Evolutionary conservation across 2,113 vertebrate species (phyloP).

Genomic region (Mormyrus lacerda): DNA sequence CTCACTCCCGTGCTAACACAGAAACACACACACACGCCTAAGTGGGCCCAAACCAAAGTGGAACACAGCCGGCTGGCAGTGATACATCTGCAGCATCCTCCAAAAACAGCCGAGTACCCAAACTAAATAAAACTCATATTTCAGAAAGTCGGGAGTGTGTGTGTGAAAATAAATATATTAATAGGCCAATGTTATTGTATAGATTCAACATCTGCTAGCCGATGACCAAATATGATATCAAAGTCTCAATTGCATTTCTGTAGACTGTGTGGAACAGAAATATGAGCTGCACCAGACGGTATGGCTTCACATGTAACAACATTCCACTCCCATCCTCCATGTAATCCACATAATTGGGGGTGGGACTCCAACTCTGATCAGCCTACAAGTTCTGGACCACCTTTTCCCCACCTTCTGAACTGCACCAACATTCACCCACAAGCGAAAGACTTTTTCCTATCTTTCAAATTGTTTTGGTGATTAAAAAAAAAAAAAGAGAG

Average conservation of each 20-base stretch:
- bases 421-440: background rate
- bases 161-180: constrained; percentile 20
- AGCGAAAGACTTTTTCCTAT: background rate
- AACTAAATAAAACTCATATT: constrained; percentile 52
- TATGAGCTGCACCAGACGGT: constrained; percentile 65
- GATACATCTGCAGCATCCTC: constrained; percentile 40
- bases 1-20: background rate
- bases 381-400: constrained; percentile 47
- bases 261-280: constrained; percentile 57
- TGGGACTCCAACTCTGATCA: constrained; percentile 43
- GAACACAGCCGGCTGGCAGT: constrained; percentile 40
- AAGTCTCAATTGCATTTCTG: constrained; percentile 58
- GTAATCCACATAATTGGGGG: constrained; percentile 57
- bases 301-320: constrained; percentile 64
- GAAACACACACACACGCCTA: background rate
- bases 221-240: constrained; percentile 70
- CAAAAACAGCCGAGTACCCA: constrained; percentile 52
- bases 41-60: constrained; percentile 24
- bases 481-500: background rate
- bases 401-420: constrained; percentile 43
- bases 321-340: constrained; percentile 50
- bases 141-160: constrained; percentile 43
- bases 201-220: constrained; percentile 73
- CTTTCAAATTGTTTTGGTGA: background rate
- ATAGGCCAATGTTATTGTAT: constrained; percentile 46